Conservation (phyloP, 2,888 invertebrate genomes). For the Tethea ocularis region DNA sequence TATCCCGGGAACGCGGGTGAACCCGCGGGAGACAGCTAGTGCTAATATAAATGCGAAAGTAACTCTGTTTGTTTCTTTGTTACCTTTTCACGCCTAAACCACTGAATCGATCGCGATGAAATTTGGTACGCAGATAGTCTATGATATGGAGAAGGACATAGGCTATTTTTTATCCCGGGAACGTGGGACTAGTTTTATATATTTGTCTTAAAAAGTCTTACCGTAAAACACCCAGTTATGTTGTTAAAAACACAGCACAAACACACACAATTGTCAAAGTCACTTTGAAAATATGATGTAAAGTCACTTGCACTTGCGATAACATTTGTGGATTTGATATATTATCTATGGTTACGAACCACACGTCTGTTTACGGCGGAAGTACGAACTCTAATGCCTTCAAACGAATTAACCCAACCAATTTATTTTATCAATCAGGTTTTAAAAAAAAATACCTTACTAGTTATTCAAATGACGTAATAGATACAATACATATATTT, state of each 20-base stretch:
- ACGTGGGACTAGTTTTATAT: too few relatives aligned
- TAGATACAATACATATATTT: neutral
- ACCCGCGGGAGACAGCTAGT: too few relatives aligned
- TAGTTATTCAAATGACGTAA: neutral
- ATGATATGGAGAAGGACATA: too few relatives aligned
- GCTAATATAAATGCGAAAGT: too few relatives aligned
- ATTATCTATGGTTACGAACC: neutral
- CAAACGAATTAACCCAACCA: neutral
- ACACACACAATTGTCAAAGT: neutral
- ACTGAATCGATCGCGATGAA: too few relatives aligned
- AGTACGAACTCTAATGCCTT: neutral
- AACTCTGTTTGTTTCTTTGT: too few relatives aligned
- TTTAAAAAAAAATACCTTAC: neutral
- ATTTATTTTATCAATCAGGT: neutral
- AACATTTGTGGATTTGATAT: neutral
- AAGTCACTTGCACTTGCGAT: neutral
- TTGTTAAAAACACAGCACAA: neutral
- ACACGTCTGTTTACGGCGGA: neutral
- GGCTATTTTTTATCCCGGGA: too few relatives aligned
- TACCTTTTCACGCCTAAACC: too few relatives aligned
- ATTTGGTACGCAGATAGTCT: too few relatives aligned
- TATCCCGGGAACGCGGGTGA: too few relatives aligned
- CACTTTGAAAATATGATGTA: neutral
- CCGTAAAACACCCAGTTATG: neutral
- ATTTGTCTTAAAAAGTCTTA: neutral